Base-by-base conservation (phyloP, 2,888 invertebrate genomes). In the Tholera decimalis region DNA sequence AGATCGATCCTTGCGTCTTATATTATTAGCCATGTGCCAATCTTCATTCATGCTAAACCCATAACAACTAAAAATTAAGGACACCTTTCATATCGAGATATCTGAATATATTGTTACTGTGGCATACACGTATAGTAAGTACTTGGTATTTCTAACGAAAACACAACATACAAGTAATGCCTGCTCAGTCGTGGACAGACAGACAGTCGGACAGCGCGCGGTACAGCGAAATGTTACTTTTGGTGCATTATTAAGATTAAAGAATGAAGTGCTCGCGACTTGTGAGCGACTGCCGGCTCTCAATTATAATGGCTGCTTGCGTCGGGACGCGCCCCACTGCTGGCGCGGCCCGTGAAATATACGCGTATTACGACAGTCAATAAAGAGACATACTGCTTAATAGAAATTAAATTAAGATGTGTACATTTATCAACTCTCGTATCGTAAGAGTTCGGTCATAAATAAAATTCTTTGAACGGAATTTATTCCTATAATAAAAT, bases 181-280 rank as follows among this genome's bases (percentile, higher is more conserved):
- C n/a, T 8, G 18, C 33, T 26, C 33, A 15, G 28, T 18, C 5
- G 2, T 15, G 13, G n/a, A 30, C 43, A 35, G 6, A 22, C 15
- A 13, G 39, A n/a, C 30, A 20, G 8, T 11, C 22, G 20, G 15
- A 33, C 24, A 44, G 30, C 35, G 67, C n/a, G 20, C 49, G 30
- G 22, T 11, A 33, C 24, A 9, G 54, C 18, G 37, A n/a, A 60
- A 33, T 15, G 39, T 26, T 9, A 55, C 28, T 63, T n/a, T 64
- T 51, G 30, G 51, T 57, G 70, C 77, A 82, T 83, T 82, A 76
- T 77, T 76, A 51, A 77, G 76, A 82, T 83, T 78, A 80, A 77
- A 82, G 63, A 72, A 75, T 78, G 50, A 46, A 37, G 41, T 49
- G 43, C 61, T 37, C 59, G 43, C 28, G 61, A 68, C 43, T 63